These are phyloP conservation scores for Lacanobia oleracea DNA, from an alignment of 2,888 invertebrate genomes.

Conservation along the genomic window DNA sequence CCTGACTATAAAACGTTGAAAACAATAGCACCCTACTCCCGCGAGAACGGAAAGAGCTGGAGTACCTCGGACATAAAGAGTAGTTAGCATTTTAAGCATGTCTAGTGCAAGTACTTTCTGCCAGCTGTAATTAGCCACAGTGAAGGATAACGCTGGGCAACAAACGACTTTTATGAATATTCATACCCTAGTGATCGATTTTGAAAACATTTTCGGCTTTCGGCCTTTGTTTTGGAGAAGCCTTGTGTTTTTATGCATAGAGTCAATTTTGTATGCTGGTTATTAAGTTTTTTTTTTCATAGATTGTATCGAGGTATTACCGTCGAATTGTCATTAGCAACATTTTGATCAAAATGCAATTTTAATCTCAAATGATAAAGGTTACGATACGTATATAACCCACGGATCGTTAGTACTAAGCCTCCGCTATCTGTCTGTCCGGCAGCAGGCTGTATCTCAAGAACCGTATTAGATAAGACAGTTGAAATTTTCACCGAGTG, in stretches of 20 bases:
- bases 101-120: slow-evolving; percentile 42
- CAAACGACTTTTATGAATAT: slow-evolving; percentile 62
- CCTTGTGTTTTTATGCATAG: slow-evolving; percentile 11
- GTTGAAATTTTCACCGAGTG: too few species aligned
- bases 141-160: slow-evolving; percentile 48
- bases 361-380: too few species aligned
- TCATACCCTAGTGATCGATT: slow-evolving; percentile 59
- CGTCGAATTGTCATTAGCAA: too few species aligned
- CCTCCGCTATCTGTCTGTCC: too few species aligned
- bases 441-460: too few species aligned
- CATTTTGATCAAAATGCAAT: too few species aligned
- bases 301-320: background rate
- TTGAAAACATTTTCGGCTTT: slow-evolving; percentile 38
- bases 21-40: slow-evolving; percentile 14
- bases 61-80: slow-evolving; percentile 23
- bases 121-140: slow-evolving; percentile 58
- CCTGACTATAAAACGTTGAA: background rate
- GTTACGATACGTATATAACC: too few species aligned
- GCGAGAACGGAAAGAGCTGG: slow-evolving; percentile 21
- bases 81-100: slow-evolving; percentile 52
- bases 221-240: slow-evolving; percentile 8
- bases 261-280: background rate
- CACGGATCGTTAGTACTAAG: too few species aligned
- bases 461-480: too few species aligned
- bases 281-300: background rate